A percentile compares a stretch with the other conserved stretches of the same genome.
These are phyloP conservation scores for Aldabrachelys gigantea DNA, from an alignment of 2,113 vertebrate species.

Conservation along the genomic window DNA sequence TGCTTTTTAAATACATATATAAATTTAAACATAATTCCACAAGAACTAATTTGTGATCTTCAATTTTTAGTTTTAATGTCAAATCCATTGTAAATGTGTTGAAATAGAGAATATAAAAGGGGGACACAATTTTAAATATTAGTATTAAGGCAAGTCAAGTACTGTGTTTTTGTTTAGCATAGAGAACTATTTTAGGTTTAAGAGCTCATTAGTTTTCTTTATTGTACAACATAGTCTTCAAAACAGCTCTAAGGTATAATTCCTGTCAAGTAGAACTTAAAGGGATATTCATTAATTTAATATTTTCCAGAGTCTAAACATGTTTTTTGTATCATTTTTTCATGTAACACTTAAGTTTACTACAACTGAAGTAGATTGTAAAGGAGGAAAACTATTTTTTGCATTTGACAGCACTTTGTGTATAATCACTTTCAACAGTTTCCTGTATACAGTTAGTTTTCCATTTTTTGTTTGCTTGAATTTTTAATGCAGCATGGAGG, in stretches of 20 bases:
- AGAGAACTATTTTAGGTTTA: neutral
- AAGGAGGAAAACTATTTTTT: neutral
- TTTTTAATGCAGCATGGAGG: neutral
- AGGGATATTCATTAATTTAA: neutral
- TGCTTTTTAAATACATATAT: neutral
- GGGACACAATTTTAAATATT: conserved; percentile 42
- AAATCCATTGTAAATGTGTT: conserved; percentile 74
- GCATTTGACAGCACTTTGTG: neutral
- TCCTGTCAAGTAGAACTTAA: neutral
- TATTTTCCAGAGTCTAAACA: neutral
- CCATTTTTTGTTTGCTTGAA: neutral
- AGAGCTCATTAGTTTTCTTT: neutral
- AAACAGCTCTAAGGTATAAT: neutral
- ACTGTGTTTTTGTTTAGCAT: neutral
- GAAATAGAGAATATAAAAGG: conserved; percentile 62
- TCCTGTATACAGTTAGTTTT: neutral
- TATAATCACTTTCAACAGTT: neutral
- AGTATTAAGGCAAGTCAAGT: conserved; percentile 59
- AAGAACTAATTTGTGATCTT: neutral
- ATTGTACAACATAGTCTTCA: neutral
- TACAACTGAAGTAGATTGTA: neutral
- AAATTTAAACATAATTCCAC: neutral
- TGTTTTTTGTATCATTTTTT: neutral
- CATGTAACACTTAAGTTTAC: neutral
- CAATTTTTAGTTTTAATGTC: conserved; percentile 5